These are phyloP conservation scores for Akabosia matsudoensis DNA, from an alignment of 1,140 invertebrate species.

Conservation along the genomic window DNA sequence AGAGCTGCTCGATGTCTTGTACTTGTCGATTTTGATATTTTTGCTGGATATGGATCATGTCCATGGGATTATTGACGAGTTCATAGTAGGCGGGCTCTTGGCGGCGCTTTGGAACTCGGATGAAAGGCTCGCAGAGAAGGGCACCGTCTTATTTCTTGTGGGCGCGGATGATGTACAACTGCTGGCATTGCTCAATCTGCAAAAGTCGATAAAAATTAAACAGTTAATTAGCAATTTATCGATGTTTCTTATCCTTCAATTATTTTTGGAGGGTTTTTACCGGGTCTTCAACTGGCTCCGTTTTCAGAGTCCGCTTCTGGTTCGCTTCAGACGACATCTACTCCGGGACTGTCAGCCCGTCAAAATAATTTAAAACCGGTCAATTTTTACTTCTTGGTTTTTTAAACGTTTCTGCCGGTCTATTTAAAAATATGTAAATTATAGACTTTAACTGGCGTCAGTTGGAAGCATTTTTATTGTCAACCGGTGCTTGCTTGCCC, in stretches of 20 bases:
- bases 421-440: too few species aligned
- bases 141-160: conserved; percentile 89
- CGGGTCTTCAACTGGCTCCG: too few species aligned
- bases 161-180: conserved; percentile 83
- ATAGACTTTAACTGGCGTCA: too few species aligned
- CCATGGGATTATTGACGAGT: conserved; percentile 84
- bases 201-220: conserved; percentile 45
- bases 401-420: too few species aligned
- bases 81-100: conserved; percentile 87
- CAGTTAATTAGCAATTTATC: background rate
- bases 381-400: too few species aligned
- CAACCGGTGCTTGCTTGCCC: too few species aligned
- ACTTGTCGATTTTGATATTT: conserved; percentile 94
- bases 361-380: too few species aligned
- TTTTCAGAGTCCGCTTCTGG: too few species aligned
- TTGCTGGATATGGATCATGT: conserved; percentile 89
- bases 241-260: conserved; percentile 12
- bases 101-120: conserved; percentile 84
- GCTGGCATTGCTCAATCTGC: conserved; percentile 81
- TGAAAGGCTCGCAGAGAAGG: conserved; percentile 88
- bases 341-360: too few species aligned
- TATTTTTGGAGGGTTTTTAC: background rate
- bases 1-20: conserved; percentile 85
- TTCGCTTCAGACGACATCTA: too few species aligned
- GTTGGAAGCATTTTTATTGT: too few species aligned